A percentile compares a stretch with the other conserved stretches of the same genome.
Conservation (phyloP, 2,113 vertebrate species). For the Amphiprion ocellaris region DNA sequence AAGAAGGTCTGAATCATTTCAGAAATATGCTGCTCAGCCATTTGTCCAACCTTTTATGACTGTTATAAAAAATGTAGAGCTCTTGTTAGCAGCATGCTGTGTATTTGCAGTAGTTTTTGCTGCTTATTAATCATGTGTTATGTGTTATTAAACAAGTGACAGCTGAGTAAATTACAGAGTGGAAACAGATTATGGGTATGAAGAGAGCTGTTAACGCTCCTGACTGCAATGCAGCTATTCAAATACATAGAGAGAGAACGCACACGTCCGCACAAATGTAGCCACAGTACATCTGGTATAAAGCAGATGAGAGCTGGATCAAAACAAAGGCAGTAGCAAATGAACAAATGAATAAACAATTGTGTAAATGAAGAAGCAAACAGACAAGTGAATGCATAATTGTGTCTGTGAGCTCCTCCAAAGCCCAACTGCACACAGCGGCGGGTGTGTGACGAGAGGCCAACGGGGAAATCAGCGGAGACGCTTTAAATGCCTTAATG, state of each 20-base stretch:
- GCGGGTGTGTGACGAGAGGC: slow-evolving; percentile 63
- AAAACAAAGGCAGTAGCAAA: slow-evolving; percentile 62
- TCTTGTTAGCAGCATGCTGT: background rate
- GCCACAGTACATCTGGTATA: slow-evolving; percentile 32
- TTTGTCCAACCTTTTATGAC: slow-evolving; percentile 9
- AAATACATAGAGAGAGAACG: background rate
- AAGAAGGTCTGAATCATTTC: slow-evolving; percentile 35
- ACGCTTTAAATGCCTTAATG: slow-evolving; percentile 82
- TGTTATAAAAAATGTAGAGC: slow-evolving; percentile 1
- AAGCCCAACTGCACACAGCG: slow-evolving; percentile 41
- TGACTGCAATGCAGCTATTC: slow-evolving; percentile 17
- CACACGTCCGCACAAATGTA: slow-evolving; percentile 15
- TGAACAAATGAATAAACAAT: slow-evolving; percentile 75
- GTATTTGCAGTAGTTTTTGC: slow-evolving; percentile 1
- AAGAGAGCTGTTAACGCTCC: slow-evolving; percentile 41
- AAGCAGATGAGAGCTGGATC: slow-evolving; percentile 67
- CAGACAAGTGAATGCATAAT: slow-evolving; percentile 68
- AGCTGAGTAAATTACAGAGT: slow-evolving; percentile 41
- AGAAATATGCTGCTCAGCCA: slow-evolving; percentile 21
- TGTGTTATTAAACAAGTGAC: slow-evolving; percentile 42
- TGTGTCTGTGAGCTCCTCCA: slow-evolving; percentile 62
- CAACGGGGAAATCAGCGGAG: slow-evolving; percentile 81
- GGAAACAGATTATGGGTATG: slow-evolving; percentile 40
- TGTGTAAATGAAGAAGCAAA: slow-evolving; percentile 70
- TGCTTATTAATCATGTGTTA: slow-evolving; percentile 64